Conservation (phyloP, 2,888 invertebrate species). For the Unio delphinus region DNA sequence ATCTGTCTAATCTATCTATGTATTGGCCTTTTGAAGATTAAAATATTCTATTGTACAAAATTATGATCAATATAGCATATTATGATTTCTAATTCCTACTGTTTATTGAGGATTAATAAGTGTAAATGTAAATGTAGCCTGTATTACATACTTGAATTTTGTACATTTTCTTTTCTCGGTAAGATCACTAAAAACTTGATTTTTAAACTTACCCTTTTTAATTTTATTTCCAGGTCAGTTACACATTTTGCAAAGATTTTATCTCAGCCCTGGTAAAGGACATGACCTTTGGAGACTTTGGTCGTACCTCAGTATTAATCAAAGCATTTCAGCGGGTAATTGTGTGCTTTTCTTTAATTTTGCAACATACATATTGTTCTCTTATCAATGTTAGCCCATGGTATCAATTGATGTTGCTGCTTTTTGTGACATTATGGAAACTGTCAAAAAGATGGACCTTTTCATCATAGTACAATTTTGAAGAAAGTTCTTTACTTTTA, state of each 20-base stretch:
- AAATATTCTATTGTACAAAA: too few species aligned
- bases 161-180: neutral
- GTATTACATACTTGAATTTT: too few species aligned
- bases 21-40: too few species aligned
- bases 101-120: neutral
- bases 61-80: too few species aligned
- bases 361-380: neutral
- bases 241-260: conserved; percentile 77
- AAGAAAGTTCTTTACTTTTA: too few species aligned
- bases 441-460: too few species aligned
- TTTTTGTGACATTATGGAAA: too few species aligned
- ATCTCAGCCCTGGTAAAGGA: conserved; percentile 74
- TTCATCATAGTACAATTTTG: too few species aligned
- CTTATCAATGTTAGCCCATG: neutral
- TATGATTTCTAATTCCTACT: too few species aligned
- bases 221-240: conserved; percentile 72
- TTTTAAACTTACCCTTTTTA: neutral
- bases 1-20: too few species aligned
- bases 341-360: neutral
- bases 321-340: conserved; percentile 75
- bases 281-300: conserved; percentile 72
- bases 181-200: neutral
- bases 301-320: conserved; percentile 75
- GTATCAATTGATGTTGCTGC: neutral
- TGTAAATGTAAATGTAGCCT: neutral